Evolutionary conservation across 1,140 invertebrate species (phyloP).

Genomic region (Bombus cullumanus): DNA sequence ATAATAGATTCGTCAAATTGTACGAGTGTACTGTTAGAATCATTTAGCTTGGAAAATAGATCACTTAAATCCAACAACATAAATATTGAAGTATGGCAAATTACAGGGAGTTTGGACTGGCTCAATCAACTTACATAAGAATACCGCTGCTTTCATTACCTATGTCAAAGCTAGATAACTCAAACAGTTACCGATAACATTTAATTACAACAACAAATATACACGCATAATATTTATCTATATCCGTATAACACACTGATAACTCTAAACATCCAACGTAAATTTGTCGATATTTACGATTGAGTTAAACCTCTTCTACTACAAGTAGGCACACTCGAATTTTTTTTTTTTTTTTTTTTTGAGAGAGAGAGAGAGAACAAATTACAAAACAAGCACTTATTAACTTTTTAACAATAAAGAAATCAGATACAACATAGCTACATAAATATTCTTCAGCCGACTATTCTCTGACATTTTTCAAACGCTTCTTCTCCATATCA

Average conservation of each 20-base stretch:
- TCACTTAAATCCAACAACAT: slow-evolving; percentile 14
- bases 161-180: slow-evolving; percentile 26
- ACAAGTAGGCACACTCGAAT: slow-evolving; percentile 11
- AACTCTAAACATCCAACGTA: neutral
- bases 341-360: too few relatives aligned
- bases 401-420: too few relatives aligned
- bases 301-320: slow-evolving; percentile 11
- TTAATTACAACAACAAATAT: slow-evolving; percentile 35
- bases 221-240: slow-evolving; percentile 33
- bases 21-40: too few relatives aligned
- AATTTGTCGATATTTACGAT: slow-evolving; percentile 30
- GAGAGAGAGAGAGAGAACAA: neutral
- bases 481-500: too few relatives aligned
- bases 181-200: slow-evolving; percentile 17
- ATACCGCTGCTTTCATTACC: slow-evolving; percentile 29
- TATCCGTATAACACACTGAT: slow-evolving; percentile 14
- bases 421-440: too few relatives aligned
- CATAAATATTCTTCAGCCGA: too few relatives aligned
- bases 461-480: too few relatives aligned
- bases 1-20: neutral
- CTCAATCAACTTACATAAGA: slow-evolving; percentile 20
- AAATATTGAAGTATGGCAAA: slow-evolving; percentile 18
- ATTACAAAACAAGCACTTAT: neutral
- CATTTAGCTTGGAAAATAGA: neutral
- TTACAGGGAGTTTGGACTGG: slow-evolving; percentile 1